Evolutionary conservation across 2,113 vertebrate genomes (phyloP).

Genomic region (Anguilla japonica): DNA sequence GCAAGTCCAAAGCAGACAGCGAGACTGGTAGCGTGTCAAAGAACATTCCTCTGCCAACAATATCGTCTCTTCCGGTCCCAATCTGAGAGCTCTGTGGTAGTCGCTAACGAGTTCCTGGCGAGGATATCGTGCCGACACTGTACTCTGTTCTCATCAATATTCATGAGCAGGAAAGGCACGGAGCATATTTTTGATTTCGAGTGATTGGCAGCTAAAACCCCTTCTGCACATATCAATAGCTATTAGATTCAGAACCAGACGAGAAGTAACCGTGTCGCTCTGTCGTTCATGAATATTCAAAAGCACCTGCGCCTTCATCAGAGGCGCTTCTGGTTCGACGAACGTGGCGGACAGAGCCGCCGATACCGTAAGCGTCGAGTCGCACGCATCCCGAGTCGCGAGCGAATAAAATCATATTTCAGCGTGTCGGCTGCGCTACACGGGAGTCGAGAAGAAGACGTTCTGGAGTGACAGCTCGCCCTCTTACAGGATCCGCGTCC

Average conservation of each 20-base stretch:
- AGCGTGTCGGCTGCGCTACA: not conserved
- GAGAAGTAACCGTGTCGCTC: not conserved
- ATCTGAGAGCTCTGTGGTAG: not conserved
- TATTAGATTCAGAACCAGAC: conserved; percentile 1
- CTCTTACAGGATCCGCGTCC: conserved; percentile 1
- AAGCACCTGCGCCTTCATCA: not conserved
- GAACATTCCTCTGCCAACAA: not conserved
- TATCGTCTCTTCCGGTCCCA: not conserved
- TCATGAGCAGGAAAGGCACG: not conserved
- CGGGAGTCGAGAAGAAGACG: not conserved
- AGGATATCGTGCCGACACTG: not conserved
- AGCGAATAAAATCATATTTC: not conserved
- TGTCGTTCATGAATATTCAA: not conserved
- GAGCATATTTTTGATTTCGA: not conserved
- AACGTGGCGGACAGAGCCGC: not conserved
- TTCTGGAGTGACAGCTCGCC: not conserved
- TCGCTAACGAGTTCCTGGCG: not conserved
- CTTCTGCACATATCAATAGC: conserved; percentile 8
- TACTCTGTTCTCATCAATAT: not conserved
- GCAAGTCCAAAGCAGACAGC: not conserved
- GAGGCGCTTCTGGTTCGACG: not conserved
- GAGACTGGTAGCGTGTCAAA: not conserved
- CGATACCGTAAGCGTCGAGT: not conserved
- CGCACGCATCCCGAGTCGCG: not conserved
- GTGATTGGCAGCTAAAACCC: not conserved